Conservation (phyloP, 2,888 invertebrate genomes). For the Drosophila cognata region DNA sequence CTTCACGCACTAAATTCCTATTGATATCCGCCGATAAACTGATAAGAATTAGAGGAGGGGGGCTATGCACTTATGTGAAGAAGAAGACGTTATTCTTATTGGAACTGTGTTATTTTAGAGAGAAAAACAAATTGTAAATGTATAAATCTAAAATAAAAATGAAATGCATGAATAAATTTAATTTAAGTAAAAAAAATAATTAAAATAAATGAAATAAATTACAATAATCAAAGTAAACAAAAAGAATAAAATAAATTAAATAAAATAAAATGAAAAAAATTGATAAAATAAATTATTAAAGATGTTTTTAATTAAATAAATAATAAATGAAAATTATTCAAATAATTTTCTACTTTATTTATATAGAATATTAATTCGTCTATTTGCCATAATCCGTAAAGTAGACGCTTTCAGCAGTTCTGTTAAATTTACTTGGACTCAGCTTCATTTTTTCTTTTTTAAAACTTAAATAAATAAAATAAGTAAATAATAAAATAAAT, state of each 20-base stretch:
- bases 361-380: neutral
- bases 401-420: fast-evolving
- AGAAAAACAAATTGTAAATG: neutral
- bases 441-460: neutral
- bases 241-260: neutral
- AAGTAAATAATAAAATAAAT: neutral
- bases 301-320: too few relatives aligned
- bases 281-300: neutral
- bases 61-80: neutral
- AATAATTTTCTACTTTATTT: neutral
- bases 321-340: neutral
- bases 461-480: too few relatives aligned
- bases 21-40: slow-evolving; percentile 34
- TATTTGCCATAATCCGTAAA: neutral
- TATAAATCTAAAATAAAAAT: neutral
- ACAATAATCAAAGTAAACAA: neutral
- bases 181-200: neutral
- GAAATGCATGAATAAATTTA: fast-evolving
- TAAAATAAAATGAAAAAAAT: neutral
- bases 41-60: slow-evolving; percentile 36
- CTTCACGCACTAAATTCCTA: slow-evolving; percentile 18
- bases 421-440: neutral
- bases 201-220: neutral
- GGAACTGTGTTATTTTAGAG: neutral
- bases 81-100: fast-evolving